A percentile compares a stretch with the other conserved stretches of the same genome.
These are phyloP conservation scores for Lissocephala sabroskyi DNA, from an alignment of 2,888 invertebrate genomes.

Conservation along the genomic window DNA sequence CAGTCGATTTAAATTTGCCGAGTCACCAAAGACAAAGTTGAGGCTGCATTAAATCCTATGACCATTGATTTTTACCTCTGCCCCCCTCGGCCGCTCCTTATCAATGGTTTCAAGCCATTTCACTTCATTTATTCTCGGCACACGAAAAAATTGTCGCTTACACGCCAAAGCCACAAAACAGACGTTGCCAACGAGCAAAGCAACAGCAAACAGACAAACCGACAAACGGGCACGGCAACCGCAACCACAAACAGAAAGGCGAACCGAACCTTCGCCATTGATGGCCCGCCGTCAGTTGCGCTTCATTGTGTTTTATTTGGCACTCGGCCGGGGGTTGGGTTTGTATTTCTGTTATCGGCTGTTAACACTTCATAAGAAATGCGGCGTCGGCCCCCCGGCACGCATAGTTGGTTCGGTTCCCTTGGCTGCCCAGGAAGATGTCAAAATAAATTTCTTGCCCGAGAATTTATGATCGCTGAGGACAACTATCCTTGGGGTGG, in stretches of 20 bases:
- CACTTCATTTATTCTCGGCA: conserved; percentile 55
- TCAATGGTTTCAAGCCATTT: conserved; percentile 52
- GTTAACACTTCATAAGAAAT: conserved; percentile 65
- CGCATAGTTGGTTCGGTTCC: conserved; percentile 25
- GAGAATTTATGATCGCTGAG: neutral
- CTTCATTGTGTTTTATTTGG: conserved; percentile 51
- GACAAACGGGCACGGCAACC: conserved; percentile 41
- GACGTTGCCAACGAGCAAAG: conserved; percentile 23
- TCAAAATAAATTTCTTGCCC: neutral
- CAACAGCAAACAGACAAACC: too few relatives aligned
- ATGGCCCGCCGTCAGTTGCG: conserved; percentile 39
- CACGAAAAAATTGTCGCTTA: neutral
- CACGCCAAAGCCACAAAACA: neutral
- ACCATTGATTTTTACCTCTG: conserved; percentile 52
- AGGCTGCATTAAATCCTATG: conserved; percentile 8
- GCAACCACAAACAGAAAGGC: too few relatives aligned
- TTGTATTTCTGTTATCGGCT: conserved; percentile 44
- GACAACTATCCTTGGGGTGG: conserved; percentile 42
- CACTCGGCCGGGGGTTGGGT: neutral
- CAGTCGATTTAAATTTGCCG: too few relatives aligned
- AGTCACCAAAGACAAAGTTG: too few relatives aligned
- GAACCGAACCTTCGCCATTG: too few relatives aligned
- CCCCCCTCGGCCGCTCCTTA: too few relatives aligned
- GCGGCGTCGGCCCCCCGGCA: conserved; percentile 21
- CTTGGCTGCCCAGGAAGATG: conserved; percentile 17